These are phyloP conservation scores for Ursus arctos DNA, from an alignment of 2,113 vertebrate genomes.

Conservation along the genomic window DNA sequence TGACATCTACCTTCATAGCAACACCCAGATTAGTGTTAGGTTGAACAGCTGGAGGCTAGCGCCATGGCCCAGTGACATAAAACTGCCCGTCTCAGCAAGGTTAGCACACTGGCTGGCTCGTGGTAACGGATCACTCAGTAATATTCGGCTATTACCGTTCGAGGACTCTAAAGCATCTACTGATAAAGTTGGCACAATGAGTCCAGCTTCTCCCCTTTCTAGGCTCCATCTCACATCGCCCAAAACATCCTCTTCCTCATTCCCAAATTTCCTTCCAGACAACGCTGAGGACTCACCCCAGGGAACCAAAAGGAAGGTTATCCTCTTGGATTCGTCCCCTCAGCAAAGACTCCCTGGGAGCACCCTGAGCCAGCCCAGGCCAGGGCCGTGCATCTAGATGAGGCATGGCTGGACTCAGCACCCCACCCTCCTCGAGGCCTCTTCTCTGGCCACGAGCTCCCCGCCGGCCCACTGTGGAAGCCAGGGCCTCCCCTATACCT, in stretches of 20 bases:
- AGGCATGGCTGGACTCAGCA: neutral
- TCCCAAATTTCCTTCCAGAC: neutral
- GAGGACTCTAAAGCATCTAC: neutral
- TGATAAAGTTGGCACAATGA: neutral
- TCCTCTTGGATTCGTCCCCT: neutral
- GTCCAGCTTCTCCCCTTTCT: neutral
- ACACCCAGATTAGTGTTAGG: neutral
- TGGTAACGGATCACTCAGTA: neutral
- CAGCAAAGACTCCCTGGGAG: neutral
- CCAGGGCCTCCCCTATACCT: neutral
- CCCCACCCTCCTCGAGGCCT: neutral
- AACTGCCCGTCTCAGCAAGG: neutral
- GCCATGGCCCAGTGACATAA: too few species aligned
- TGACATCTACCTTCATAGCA: neutral
- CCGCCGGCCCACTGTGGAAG: neutral
- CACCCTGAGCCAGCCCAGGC: neutral
- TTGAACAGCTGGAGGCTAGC: neutral
- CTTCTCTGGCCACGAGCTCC: neutral
- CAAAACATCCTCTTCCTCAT: neutral
- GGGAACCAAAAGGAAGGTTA: neutral
- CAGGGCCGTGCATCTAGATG: accelerated
- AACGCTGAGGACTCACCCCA: neutral
- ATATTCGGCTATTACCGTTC: neutral
- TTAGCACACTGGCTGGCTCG: neutral
- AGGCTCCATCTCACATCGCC: neutral